These are phyloP conservation scores for Lepilemur ruficaudatus DNA, from an alignment of 2,797 vertebrate species.

Conservation along the genomic window DNA sequence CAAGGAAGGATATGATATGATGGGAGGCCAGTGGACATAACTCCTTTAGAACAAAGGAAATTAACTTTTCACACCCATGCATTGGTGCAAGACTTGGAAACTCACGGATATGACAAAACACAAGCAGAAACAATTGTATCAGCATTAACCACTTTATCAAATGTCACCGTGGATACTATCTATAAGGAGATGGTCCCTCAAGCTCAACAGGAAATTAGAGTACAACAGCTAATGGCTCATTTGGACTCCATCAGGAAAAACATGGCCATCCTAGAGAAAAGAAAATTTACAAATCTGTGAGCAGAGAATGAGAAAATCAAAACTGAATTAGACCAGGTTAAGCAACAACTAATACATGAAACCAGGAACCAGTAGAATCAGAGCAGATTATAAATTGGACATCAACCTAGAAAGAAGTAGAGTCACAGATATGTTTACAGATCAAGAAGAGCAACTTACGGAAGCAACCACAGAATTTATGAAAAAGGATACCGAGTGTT, in stretches of 20 bases:
- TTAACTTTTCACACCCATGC: constrained; percentile 95
- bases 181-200: constrained; percentile 96
- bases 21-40: constrained; percentile 90
- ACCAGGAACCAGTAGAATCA: constrained; percentile 84
- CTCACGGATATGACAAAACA: constrained; percentile 90
- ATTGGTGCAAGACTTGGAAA: constrained; percentile 90
- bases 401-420: constrained; percentile 96
- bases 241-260: constrained; percentile 96
- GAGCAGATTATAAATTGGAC: constrained; percentile 93
- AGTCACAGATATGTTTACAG: constrained; percentile 93
- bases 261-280: constrained; percentile 99
- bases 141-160: constrained; percentile 89
- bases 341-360: constrained; percentile 90
- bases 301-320: constrained; percentile 97
- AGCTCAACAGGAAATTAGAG: constrained; percentile 93
- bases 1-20: constrained; percentile 88
- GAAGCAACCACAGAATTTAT: constrained; percentile 94
- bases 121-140: constrained; percentile 93
- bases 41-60: constrained; percentile 92
- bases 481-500: constrained; percentile 91
- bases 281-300: constrained; percentile 96
- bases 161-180: constrained; percentile 92
- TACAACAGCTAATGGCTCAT: constrained; percentile 96
- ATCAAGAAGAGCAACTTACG: constrained; percentile 95
- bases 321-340: constrained; percentile 93